Evolutionary conservation across 2,113 vertebrate species (phyloP), one percentile per base, ranked within the genome.

Genomic region (Rutilus rutilus): DNA sequence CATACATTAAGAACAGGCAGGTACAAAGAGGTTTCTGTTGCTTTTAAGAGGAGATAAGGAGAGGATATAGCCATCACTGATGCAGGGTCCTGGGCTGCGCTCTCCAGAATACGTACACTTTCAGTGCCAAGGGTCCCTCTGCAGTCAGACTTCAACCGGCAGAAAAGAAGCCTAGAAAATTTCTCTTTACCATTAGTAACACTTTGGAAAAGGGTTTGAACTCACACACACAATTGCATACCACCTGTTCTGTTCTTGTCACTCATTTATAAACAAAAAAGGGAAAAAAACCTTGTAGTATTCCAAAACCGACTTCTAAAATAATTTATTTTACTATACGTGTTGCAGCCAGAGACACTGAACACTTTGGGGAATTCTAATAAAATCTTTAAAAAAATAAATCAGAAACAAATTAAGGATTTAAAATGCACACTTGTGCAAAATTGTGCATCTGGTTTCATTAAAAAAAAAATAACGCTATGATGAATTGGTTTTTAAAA

Each of bases 121-220:
- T 99, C 97, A 96, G 97, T 97, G 98, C 97, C 97, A 98, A 94
- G 98, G 98, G 96, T 99, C 97, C 98, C 95, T 97, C 98, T 99
- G 97, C 97, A 98, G 98, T 99, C 98, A 98, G 97, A 98, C 98
- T 99, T 99, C 98, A 99, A 99, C 97, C 98, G 97, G 98, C 97
- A 99, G 98, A 99, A 99, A 98, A 99, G 97, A 97, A 99, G 98
- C 98, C 98, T 99, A 99, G 98, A 99, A 99, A 99, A 99, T 99
- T 96, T 97, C 97, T 99, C 97, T 99, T 99, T 99, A 97, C 97
- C 98, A 99, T 99, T 99, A 99, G 98, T 99, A 99, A 99, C 98
- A 99, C 98, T 99, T 99, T 99, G 97, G 97, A 99, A 98, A 95
- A 99, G 96, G 97, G 95, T 95, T 95, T 93, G 92, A 95, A 95